phyloP scores from a whole-genome alignment of 2,888 invertebrate genomes.

The Trichopoda pennipes region DNA sequence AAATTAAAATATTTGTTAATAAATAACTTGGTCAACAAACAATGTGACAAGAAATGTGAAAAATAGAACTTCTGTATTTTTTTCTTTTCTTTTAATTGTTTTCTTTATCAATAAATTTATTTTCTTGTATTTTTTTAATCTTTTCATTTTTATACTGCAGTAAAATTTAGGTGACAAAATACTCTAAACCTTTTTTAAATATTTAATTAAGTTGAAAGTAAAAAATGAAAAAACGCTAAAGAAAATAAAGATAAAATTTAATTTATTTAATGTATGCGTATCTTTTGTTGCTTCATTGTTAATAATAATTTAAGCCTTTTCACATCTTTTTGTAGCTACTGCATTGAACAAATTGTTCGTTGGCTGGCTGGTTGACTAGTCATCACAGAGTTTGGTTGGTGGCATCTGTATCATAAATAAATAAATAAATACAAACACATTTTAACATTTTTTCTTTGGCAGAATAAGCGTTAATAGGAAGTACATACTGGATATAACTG shows the following conservation, averaged over 20 bases:
- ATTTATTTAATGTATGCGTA: constrained; percentile 30
- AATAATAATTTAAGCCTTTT: constrained; percentile 71
- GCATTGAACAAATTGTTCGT: constrained; percentile 40
- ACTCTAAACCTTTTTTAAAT: constrained; percentile 55
- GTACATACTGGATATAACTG: neutral
- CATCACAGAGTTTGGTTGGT: neutral
- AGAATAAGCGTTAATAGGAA: constrained; percentile 5
- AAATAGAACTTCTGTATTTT: constrained; percentile 38
- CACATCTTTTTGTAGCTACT: constrained; percentile 71
- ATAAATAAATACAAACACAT: constrained; percentile 11
- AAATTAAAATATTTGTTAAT: constrained; percentile 49
- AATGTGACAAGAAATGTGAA: constrained; percentile 41
- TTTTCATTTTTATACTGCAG: constrained; percentile 53
- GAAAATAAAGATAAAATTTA: constrained; percentile 43
- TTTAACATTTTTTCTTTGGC: constrained; percentile 22
- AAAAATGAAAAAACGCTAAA: neutral
- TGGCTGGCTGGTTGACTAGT: neutral
- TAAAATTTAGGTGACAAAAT: constrained; percentile 65
- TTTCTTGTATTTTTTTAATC: neutral
- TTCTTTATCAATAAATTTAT: constrained; percentile 35
- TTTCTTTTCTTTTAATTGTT: constrained; percentile 16
- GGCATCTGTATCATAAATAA: neutral
- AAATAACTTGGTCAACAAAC: constrained; percentile 42
- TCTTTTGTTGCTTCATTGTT: constrained; percentile 18
- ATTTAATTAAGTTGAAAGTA: constrained; percentile 51